Conservation (phyloP, 2,888 invertebrate species). For the Liopterus haemorrhoidalis region DNA sequence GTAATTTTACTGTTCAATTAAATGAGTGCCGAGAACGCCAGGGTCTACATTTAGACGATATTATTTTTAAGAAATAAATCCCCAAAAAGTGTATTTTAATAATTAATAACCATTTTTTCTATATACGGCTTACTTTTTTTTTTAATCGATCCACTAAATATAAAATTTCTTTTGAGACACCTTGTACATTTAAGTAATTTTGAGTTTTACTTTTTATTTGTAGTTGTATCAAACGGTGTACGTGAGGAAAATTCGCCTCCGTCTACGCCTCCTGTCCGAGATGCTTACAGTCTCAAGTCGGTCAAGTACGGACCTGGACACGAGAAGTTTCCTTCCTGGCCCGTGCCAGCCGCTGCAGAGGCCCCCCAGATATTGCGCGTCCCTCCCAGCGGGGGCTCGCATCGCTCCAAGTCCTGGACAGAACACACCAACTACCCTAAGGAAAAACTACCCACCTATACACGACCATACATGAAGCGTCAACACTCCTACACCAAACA, state of each 20-base stretch:
- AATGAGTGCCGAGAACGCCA: too few species aligned
- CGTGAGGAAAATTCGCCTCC: slow-evolving; percentile 52
- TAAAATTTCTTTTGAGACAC: too few species aligned
- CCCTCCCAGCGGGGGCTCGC: slow-evolving; percentile 51
- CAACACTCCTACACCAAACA: slow-evolving; percentile 55
- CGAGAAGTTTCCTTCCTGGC: slow-evolving; percentile 72
- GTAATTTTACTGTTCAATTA: too few species aligned
- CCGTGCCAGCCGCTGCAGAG: slow-evolving; percentile 57
- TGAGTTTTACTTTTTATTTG: slow-evolving; percentile 12
- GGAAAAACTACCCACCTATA: slow-evolving; percentile 58
- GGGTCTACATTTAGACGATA: too few species aligned
- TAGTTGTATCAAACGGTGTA: slow-evolving; percentile 36
- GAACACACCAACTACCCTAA: slow-evolving; percentile 65
- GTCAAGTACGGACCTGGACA: slow-evolving; percentile 64
- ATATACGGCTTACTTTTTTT: too few species aligned
- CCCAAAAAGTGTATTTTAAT: too few species aligned
- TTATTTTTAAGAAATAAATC: too few species aligned
- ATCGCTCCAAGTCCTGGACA: slow-evolving; percentile 65
- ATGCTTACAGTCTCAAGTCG: slow-evolving; percentile 61
- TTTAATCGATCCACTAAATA: too few species aligned
- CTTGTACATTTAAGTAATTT: slow-evolving; percentile 7
- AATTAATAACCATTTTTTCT: too few species aligned
- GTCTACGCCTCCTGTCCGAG: slow-evolving; percentile 58
- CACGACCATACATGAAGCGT: slow-evolving; percentile 59
- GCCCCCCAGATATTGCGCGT: slow-evolving; percentile 46